These are phyloP conservation scores for Bradysia coprophila DNA, from an alignment of 1,140 invertebrate species.

Conservation along the genomic window DNA sequence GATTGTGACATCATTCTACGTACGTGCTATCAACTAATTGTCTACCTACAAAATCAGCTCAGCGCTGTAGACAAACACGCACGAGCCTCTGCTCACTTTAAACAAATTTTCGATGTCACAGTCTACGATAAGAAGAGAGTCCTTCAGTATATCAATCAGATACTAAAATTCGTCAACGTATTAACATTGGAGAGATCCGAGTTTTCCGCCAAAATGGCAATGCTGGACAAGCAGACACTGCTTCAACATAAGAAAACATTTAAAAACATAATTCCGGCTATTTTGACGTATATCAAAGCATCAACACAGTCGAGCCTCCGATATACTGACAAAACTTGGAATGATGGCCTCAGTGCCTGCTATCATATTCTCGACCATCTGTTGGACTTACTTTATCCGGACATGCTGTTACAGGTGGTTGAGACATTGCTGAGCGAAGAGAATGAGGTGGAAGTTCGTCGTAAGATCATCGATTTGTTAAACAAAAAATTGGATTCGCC, in stretches of 20 bases:
- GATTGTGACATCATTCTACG: slow-evolving; percentile 36
- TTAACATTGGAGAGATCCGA: background rate
- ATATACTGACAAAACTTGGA: slow-evolving; percentile 57
- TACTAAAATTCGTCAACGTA: background rate
- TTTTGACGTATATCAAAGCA: slow-evolving; percentile 38
- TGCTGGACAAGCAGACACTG: slow-evolving; percentile 24
- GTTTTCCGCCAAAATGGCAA: slow-evolving; percentile 26
- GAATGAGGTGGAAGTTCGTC: slow-evolving; percentile 44
- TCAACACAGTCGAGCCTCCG: slow-evolving; percentile 17
- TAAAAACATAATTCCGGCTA: slow-evolving; percentile 43
- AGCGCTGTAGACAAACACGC: slow-evolving; percentile 12
- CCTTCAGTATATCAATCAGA: background rate
- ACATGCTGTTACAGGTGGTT: slow-evolving; percentile 58
- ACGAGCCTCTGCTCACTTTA: background rate
- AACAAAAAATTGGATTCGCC: slow-evolving; percentile 54
- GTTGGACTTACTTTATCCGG: slow-evolving; percentile 56
- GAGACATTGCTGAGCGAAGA: slow-evolving; percentile 49
- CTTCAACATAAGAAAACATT: slow-evolving; percentile 35
- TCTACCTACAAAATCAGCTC: slow-evolving; percentile 45
- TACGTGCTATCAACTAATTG: slow-evolving; percentile 41
- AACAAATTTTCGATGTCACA: too few relatives aligned
- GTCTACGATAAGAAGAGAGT: background rate
- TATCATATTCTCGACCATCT: slow-evolving; percentile 59
- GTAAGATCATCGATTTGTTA: slow-evolving; percentile 67
- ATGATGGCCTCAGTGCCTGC: slow-evolving; percentile 49